Conservation (phyloP, 2,113 vertebrate species). For the Ranitomeya variabilis region DNA sequence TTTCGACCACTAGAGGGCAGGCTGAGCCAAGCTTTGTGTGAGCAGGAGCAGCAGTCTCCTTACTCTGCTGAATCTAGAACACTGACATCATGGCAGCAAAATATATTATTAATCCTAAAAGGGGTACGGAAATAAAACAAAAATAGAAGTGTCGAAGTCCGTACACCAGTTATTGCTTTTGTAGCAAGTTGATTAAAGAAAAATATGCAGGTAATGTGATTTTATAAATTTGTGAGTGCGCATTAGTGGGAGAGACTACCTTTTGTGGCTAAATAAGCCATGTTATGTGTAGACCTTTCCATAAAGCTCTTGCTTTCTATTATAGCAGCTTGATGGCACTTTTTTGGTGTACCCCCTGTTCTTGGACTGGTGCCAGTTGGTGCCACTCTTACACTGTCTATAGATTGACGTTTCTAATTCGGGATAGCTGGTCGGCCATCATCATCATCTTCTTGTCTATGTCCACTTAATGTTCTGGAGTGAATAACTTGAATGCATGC, state of each 20-base stretch:
- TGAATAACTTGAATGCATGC: constrained; percentile 7
- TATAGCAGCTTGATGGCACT: background rate
- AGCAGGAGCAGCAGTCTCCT: background rate
- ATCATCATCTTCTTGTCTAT: background rate
- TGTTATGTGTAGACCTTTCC: background rate
- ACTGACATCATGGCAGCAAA: background rate
- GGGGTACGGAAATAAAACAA: background rate
- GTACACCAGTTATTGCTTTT: background rate
- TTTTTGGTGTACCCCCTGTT: background rate
- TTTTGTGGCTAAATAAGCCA: background rate
- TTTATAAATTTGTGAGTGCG: background rate
- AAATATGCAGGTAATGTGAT: background rate
- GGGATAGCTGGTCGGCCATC: background rate
- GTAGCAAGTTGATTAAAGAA: background rate
- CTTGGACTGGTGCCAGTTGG: background rate
- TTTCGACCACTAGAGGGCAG: constrained; percentile 11
- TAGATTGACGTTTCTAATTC: background rate
- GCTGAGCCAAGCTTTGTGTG: background rate
- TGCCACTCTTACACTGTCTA: background rate
- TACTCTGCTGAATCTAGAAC: background rate
- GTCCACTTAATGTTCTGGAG: background rate
- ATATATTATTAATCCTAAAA: background rate
- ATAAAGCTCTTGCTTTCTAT: background rate
- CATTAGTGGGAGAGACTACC: background rate
- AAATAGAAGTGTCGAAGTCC: background rate